Percentiles rank a stretch among this genome's conserved stretches.
phyloP scores from a whole-genome alignment of 2,888 invertebrate species.

The Agelastica alni region DNA sequence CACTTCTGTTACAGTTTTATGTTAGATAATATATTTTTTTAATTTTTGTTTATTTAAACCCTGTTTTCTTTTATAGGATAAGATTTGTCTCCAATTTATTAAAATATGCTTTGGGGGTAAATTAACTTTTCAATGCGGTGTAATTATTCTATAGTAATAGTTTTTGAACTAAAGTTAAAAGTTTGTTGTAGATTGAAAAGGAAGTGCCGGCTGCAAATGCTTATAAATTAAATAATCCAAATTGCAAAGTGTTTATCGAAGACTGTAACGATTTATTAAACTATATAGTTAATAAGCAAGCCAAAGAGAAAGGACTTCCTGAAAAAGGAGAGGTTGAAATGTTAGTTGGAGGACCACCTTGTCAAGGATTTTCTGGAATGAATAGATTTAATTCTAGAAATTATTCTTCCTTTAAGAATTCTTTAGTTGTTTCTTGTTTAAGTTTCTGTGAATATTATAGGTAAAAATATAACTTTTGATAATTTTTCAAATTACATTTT shows the following conservation, averaged over 20 bases:
- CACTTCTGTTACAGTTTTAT: no score
- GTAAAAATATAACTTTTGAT: slow-evolving; percentile 28
- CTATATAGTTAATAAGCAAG: slow-evolving; percentile 66
- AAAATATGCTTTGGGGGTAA: no score
- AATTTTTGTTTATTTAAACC: background rate
- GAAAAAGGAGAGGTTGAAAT: slow-evolving; percentile 80
- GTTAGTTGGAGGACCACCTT: slow-evolving; percentile 85
- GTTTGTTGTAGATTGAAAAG: slow-evolving; percentile 70
- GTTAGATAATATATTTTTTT: no score
- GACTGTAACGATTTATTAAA: slow-evolving; percentile 77
- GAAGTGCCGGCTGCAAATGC: slow-evolving; percentile 78
- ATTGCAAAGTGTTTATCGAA: slow-evolving; percentile 75
- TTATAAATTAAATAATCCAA: slow-evolving; percentile 75
- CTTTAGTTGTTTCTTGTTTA: slow-evolving; percentile 78
- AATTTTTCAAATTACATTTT: background rate
- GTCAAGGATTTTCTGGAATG: slow-evolving; percentile 90
- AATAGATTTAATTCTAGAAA: slow-evolving; percentile 84
- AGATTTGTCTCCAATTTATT: no score
- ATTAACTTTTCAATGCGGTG: no score
- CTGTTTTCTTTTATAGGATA: no score
- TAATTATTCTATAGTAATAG: no score
- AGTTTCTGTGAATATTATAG: slow-evolving; percentile 86
- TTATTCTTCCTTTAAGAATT: slow-evolving; percentile 85
- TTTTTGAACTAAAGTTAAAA: no score
- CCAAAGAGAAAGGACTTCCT: slow-evolving; percentile 60